Percentiles rank a stretch among this genome's conserved stretches.
phyloP scores from a whole-genome alignment of 2,797 vertebrate genomes.

The Spea hammondii region DNA sequence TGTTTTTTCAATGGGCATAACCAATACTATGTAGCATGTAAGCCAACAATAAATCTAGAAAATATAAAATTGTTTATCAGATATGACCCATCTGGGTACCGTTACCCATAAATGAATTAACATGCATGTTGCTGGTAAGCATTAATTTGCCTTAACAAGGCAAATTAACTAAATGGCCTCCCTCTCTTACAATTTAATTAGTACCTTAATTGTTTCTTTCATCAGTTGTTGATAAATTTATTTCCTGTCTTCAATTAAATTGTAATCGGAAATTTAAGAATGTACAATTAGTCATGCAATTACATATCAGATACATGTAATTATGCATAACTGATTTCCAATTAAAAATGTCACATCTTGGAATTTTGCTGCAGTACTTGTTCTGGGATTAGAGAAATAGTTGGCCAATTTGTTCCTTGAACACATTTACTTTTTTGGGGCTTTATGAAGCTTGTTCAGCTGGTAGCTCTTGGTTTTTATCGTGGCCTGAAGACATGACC shows the following conservation, averaged over 20 bases:
- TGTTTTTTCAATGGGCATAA: no score
- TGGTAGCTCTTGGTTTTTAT: no score
- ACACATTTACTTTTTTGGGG: no score
- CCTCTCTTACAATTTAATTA: conserved; percentile 25
- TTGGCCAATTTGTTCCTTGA: neutral
- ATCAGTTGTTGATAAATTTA: conserved; percentile 29
- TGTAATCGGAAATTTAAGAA: conserved; percentile 11
- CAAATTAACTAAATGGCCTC: neutral
- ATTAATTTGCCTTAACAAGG: neutral
- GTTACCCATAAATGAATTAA: neutral
- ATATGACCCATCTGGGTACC: no score
- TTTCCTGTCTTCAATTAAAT: conserved; percentile 19
- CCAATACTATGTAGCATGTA: no score
- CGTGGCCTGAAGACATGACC: no score
- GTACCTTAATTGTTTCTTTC: conserved; percentile 30
- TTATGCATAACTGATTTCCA: conserved; percentile 33
- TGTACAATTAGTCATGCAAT: conserved; percentile 29
- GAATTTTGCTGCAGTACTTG: neutral
- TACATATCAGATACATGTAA: conserved; percentile 43
- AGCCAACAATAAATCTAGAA: no score
- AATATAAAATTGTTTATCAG: no score
- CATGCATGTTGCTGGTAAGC: neutral
- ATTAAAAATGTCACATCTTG: conserved; percentile 29
- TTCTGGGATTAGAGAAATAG: conserved; percentile 14
- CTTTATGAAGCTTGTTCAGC: no score